These are phyloP conservation scores for Spisula subtruncata DNA, from an alignment of 2,888 invertebrate genomes.

Conservation along the genomic window DNA sequence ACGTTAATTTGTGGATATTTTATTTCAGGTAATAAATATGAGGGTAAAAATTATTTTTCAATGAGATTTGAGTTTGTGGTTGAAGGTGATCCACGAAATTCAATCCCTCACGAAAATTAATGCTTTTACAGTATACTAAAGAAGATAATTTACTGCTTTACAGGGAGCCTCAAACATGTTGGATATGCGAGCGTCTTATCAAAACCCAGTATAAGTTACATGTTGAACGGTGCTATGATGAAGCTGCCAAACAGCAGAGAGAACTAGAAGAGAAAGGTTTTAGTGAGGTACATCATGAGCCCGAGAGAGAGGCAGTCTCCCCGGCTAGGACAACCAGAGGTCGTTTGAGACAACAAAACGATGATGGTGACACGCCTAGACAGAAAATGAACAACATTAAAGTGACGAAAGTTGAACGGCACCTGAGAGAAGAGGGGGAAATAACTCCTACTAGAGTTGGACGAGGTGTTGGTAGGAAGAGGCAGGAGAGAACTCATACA, in stretches of 20 bases:
- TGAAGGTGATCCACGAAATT: too few relatives aligned
- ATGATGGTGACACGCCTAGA: not conserved
- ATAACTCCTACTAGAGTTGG: not conserved
- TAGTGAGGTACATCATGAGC: conserved; percentile 15
- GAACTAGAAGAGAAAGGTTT: conserved; percentile 60
- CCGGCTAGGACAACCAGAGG: conserved; percentile 40
- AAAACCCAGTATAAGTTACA: conserved; percentile 49
- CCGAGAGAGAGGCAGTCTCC: not conserved
- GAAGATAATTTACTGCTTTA: not conserved
- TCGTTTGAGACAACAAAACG: conserved; percentile 2
- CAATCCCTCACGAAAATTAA: too few relatives aligned
- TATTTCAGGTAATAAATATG: too few relatives aligned
- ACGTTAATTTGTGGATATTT: too few relatives aligned
- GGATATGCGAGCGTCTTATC: conserved; percentile 50
- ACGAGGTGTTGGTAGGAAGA: not conserved
- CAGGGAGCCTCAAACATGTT: conserved; percentile 53
- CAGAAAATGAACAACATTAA: not conserved
- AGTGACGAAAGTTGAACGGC: not conserved
- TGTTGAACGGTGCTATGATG: conserved; percentile 36
- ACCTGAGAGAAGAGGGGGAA: not conserved
- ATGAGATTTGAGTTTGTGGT: too few relatives aligned
- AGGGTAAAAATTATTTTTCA: too few relatives aligned
- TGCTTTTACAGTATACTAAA: too few relatives aligned
- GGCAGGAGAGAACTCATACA: not conserved
- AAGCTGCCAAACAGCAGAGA: conserved; percentile 52